Evolutionary conservation across 2,113 vertebrate species (phyloP), one percentile per base, ranked within the genome.

Genomic region (Poecilia latipinna): DNA sequence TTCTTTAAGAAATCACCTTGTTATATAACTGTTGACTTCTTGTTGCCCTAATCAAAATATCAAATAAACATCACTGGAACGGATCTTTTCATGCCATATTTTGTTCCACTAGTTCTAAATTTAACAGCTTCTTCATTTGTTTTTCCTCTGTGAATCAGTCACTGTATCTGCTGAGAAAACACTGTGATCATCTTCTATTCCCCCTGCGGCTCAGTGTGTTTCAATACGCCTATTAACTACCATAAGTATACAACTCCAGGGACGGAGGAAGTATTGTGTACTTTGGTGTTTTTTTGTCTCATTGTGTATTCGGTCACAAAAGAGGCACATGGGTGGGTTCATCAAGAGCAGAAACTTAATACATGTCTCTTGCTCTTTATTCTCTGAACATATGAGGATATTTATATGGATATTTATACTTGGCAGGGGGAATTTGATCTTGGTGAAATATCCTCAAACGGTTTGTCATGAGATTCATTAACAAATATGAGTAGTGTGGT

Each of bases 141-240:
- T 57, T 71, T 10, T 63, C 44, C 13, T 4, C 7, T 22, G 54
- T 72, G 61, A 79, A 61, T 35, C 37, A 32, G 80, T 81, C 72
- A 87, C 51, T 79, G 51, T 87, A 86, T 84, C 78, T 70, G 60
- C 78, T 83, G 82, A 85, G 78, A 85, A 80, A 82, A 17, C 28
- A 22, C 61, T 24, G 17, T 15, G 0, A 32, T 28, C 24, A 32
- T 35, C 65, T 65, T 63, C 66, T 67, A n/a, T 81, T 69, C 29
- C 70, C 24, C 1, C 17, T 72, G 31, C 33, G 61, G 48, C 61
- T 80, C 70, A 24, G 19, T 61, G 70, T 74, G 7, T 65, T 44
- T 82, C 73, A 77, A 68, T 83, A 66, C 68, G 76, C 32, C 69
- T 67, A 68, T 78, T 67, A 77, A 71, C 35, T 48, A 61, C 57